These are phyloP conservation scores for Lutraria lutraria DNA, from an alignment of 2,888 invertebrate species.

Conservation along the genomic window DNA sequence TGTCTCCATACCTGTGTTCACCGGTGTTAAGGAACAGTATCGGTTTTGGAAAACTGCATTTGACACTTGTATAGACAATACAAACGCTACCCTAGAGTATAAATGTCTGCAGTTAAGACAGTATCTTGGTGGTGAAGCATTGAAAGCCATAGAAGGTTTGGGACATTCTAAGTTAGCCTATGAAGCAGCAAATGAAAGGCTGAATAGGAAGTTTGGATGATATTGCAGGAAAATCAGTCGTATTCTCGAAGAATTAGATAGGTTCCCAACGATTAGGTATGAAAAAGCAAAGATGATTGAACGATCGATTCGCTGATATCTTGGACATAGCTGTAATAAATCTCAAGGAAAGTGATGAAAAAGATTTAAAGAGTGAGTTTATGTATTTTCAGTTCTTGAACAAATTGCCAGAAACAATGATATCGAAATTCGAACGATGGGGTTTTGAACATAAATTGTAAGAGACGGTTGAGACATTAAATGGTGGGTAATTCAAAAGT, in stretches of 20 bases:
- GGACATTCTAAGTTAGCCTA: constrained; percentile 33
- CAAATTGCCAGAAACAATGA: constrained; percentile 51
- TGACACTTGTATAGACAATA: constrained; percentile 33
- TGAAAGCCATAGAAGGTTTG: constrained; percentile 34
- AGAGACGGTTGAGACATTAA: constrained; percentile 35
- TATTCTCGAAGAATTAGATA: not conserved
- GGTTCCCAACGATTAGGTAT: not conserved
- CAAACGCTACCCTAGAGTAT: constrained; percentile 33
- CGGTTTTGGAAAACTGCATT: not conserved
- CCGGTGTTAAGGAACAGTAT: too few relatives aligned
- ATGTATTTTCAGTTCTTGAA: constrained; percentile 30
- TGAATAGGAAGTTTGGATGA: constrained; percentile 43
- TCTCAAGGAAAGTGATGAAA: not conserved
- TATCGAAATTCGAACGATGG: constrained; percentile 47
- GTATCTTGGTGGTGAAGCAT: constrained; percentile 31
- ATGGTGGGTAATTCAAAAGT: constrained; percentile 32
- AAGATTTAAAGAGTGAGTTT: constrained; percentile 22
- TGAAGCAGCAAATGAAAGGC: constrained; percentile 42
- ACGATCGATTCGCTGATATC: constrained; percentile 30
- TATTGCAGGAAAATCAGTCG: constrained; percentile 14
- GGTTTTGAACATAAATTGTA: constrained; percentile 37
- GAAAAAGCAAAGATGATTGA: constrained; percentile 38
- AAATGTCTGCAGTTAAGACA: constrained; percentile 38
- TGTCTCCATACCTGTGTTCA: too few relatives aligned
- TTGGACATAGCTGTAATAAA: constrained; percentile 30